A percentile compares a stretch with the other conserved stretches of the same genome.
These are phyloP conservation scores for Drosophila nikananu DNA, from an alignment of 1,140 invertebrate genomes.

Conservation along the genomic window DNA sequence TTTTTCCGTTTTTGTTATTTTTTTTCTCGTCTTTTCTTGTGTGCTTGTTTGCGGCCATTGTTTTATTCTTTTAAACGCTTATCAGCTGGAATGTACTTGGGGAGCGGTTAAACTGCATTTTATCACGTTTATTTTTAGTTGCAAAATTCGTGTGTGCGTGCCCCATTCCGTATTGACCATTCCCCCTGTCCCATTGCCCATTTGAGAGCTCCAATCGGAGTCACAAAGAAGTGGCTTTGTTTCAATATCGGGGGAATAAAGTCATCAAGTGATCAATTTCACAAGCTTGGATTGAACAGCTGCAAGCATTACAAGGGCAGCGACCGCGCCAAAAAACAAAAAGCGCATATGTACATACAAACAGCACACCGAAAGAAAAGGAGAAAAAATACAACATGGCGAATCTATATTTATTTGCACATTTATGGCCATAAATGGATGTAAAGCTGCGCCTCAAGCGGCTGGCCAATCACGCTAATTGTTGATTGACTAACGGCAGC, in stretches of 20 bases:
- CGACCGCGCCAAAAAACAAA: conserved; percentile 62
- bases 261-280: conserved; percentile 27
- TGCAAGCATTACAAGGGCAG: conserved; percentile 76
- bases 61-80: conserved; percentile 32
- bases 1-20: neutral
- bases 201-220: conserved; percentile 21
- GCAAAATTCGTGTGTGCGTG: conserved; percentile 60
- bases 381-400: conserved; percentile 31
- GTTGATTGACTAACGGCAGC: conserved; percentile 45
- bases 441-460: conserved; percentile 59
- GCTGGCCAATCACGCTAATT: conserved; percentile 51
- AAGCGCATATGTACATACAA: conserved; percentile 7
- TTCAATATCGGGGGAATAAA: conserved; percentile 19
- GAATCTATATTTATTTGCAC: conserved; percentile 46
- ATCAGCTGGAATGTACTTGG: conserved; percentile 45
- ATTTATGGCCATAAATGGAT: conserved; percentile 72
- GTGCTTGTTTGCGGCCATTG: conserved; percentile 17
- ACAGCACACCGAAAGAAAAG: conserved; percentile 13
- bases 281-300: conserved; percentile 25
- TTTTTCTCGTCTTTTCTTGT: neutral
- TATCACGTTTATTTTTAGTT: conserved; percentile 84
- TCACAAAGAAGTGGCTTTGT: conserved; percentile 44
- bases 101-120: conserved; percentile 67
- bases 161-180: conserved; percentile 1
- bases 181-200: neutral